Evolutionary conservation across 2,797 vertebrate species (phyloP).

Genomic region (Enteromius argenteus): DNA sequence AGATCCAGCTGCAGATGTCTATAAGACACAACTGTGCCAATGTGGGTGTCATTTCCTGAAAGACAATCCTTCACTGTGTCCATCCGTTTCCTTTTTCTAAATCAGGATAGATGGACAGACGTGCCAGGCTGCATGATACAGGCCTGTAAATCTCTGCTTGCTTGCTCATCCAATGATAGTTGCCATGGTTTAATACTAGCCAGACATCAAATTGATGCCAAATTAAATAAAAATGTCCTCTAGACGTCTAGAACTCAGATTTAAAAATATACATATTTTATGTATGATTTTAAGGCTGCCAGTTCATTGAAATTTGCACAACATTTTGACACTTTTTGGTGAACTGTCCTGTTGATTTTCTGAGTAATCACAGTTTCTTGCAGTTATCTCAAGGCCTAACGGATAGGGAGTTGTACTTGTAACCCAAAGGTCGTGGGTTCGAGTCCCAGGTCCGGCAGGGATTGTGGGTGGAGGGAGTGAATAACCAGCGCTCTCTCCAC

Average conservation of each 20-base stretch:
- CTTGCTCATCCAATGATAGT: neutral
- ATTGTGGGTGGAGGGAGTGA: no score
- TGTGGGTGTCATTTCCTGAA: constrained; percentile 54
- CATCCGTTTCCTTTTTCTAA: constrained; percentile 59
- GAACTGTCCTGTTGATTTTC: neutral
- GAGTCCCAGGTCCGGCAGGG: no score
- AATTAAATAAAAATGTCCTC: neutral
- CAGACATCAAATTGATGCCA: neutral
- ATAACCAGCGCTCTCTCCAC: no score
- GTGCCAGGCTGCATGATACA: constrained; percentile 41
- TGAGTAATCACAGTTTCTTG: neutral
- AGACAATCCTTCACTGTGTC: constrained; percentile 52
- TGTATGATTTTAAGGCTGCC: neutral
- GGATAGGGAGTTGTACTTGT: no score
- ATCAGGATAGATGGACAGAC: constrained; percentile 35
- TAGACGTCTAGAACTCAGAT: neutral
- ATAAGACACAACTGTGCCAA: constrained; percentile 45
- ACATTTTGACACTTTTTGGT: neutral
- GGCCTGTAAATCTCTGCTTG: neutral
- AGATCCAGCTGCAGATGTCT: constrained; percentile 53
- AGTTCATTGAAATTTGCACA: neutral
- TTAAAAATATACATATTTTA: neutral
- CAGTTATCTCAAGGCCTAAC: neutral
- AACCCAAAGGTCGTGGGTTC: no score
- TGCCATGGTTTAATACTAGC: constrained; percentile 1